phyloP scores from a whole-genome alignment of 2,888 invertebrate genomes.

The Cephus sareptanus region DNA sequence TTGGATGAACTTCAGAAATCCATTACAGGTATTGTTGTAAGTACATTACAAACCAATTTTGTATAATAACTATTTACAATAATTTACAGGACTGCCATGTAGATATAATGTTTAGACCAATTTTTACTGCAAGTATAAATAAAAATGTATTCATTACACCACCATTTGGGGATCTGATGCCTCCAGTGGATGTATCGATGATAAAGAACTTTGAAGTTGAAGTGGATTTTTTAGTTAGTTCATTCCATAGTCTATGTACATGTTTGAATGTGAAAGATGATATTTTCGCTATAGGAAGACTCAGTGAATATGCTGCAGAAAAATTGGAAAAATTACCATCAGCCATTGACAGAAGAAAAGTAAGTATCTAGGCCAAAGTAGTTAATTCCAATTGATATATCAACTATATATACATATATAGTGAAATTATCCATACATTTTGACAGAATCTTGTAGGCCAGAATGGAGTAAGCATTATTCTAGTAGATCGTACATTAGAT shows the following conservation, averaged over 20 bases:
- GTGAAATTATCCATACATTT: too few species aligned
- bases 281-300: constrained; percentile 73
- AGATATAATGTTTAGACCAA: constrained; percentile 73
- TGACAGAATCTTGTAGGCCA: too few species aligned
- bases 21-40: constrained; percentile 42
- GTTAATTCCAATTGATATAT: too few species aligned
- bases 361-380: not conserved
- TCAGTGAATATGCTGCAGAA: constrained; percentile 72
- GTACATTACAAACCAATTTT: constrained; percentile 27
- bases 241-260: constrained; percentile 51
- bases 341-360: constrained; percentile 28
- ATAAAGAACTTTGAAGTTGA: constrained; percentile 41
- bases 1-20: constrained; percentile 68
- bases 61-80: not conserved
- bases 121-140: constrained; percentile 71
- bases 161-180: constrained; percentile 71
- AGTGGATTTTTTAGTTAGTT: constrained; percentile 49
- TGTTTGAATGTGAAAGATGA: constrained; percentile 75
- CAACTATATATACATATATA: too few species aligned
- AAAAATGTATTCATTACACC: constrained; percentile 74
- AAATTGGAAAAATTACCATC: constrained; percentile 68
- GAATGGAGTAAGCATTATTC: constrained; percentile 67
- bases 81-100: constrained; percentile 70
- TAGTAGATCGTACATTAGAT: constrained; percentile 76
- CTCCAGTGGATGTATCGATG: constrained; percentile 65